phyloP scores from a whole-genome alignment of 2,888 invertebrate species.

The Pediacus dermestoides region DNA sequence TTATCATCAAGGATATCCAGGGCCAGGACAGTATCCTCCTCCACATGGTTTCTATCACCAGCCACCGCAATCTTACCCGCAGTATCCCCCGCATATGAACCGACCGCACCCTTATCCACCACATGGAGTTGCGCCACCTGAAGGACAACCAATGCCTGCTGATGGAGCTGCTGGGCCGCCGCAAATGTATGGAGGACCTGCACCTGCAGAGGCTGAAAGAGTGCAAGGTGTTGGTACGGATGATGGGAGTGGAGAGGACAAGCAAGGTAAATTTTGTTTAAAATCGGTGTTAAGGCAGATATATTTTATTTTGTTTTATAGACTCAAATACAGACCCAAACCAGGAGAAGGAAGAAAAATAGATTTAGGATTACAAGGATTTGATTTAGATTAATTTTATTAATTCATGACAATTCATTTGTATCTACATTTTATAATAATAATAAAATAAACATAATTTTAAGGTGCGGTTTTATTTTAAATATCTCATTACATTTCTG shows the following conservation, averaged over 20 bases:
- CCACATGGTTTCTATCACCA: constrained; percentile 50
- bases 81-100: constrained; percentile 55
- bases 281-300: not conserved
- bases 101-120: constrained; percentile 51
- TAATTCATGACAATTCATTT: no score
- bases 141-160: constrained; percentile 2
- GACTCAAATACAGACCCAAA: constrained; percentile 3
- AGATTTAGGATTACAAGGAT: no score
- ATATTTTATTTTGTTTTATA: not conserved
- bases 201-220: constrained; percentile 21
- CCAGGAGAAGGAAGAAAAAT: constrained; percentile 4
- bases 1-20: constrained; percentile 37
- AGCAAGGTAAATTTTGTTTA: constrained; percentile 3
- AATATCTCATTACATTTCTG: no score
- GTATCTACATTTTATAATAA: no score
- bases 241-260: constrained; percentile 3
- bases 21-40: constrained; percentile 48
- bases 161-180: constrained; percentile 7
- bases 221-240: not conserved
- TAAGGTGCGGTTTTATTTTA: no score
- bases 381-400: no score
- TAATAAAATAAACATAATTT: no score
- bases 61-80: constrained; percentile 55
- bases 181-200: constrained; percentile 23
- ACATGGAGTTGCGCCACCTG: not conserved